A percentile compares a stretch with the other conserved stretches of the same genome.
These are phyloP conservation scores for Samia ricini DNA, from an alignment of 1,140 invertebrate species.

Conservation along the genomic window DNA sequence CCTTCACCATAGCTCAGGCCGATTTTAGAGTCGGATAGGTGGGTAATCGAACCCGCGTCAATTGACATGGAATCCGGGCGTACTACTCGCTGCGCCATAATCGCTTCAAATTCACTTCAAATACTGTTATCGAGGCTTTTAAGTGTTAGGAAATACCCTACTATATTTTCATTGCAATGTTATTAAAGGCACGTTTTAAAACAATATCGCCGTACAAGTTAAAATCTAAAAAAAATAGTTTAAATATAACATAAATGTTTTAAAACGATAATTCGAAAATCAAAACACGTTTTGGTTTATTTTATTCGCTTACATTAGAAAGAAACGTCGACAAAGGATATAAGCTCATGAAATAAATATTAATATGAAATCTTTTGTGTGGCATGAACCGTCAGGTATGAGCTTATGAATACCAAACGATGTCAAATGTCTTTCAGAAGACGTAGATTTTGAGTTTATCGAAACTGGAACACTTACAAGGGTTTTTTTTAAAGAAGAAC, in stretches of 20 bases:
- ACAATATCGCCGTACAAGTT: too few relatives aligned
- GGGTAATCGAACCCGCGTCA: too few relatives aligned
- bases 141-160: too few relatives aligned
- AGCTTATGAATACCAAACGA: constrained; percentile 13
- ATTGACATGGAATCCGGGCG: too few relatives aligned
- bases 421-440: constrained; percentile 6
- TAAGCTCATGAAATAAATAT: constrained; percentile 11
- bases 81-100: too few relatives aligned
- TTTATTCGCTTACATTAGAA: background rate
- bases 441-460: background rate
- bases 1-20: too few relatives aligned
- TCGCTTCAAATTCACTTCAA: too few relatives aligned
- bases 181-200: too few relatives aligned
- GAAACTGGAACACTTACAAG: background rate
- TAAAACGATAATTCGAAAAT: background rate
- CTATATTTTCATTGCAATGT: too few relatives aligned
- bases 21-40: too few relatives aligned
- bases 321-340: constrained; percentile 10
- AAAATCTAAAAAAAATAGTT: too few relatives aligned
- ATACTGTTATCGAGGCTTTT: too few relatives aligned
- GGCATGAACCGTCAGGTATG: constrained; percentile 3
- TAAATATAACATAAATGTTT: background rate
- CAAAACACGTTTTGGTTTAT: background rate
- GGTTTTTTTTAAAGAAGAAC: background rate
- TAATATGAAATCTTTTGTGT: constrained; percentile 16